A percentile compares a stretch with the other conserved stretches of the same genome.
Evolutionary conservation across 2,888 invertebrate genomes (phyloP).

Genomic region (Gymnosoma rotundatum): DNA sequence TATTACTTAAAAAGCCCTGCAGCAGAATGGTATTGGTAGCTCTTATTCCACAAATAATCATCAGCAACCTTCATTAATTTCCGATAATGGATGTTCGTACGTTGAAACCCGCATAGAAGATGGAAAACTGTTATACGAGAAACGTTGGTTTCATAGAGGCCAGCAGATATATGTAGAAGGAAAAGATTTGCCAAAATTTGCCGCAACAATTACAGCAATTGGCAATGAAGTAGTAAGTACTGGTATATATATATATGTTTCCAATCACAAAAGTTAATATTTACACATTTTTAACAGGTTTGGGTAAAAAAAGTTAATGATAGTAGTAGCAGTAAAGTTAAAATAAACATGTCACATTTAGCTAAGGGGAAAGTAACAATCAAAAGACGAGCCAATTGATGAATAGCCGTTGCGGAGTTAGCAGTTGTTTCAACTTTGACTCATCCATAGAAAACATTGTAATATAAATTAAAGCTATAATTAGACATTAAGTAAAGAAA

Average conservation of each 20-base stretch:
- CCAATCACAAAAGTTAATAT: background rate
- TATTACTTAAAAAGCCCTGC: constrained; percentile 79
- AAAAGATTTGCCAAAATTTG: constrained; percentile 91
- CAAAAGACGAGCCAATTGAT: constrained; percentile 90
- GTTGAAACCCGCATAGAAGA: constrained; percentile 96
- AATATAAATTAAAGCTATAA: constrained; percentile 11
- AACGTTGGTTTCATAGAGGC: constrained; percentile 97
- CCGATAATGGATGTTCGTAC: constrained; percentile 81
- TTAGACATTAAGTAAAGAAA: constrained; percentile 24
- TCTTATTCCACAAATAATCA: constrained; percentile 72
- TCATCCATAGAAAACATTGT: constrained; percentile 15
- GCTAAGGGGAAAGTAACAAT: constrained; percentile 94
- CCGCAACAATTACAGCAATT: constrained; percentile 95
- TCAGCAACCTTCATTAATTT: constrained; percentile 75
- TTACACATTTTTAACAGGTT: constrained; percentile 85
- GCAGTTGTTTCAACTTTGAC: constrained; percentile 21
- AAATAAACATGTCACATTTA: constrained; percentile 92
- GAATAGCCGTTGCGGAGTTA: constrained; percentile 31
- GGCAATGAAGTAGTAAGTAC: constrained; percentile 91
- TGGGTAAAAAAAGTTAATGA: constrained; percentile 93
- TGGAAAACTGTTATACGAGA: constrained; percentile 95
- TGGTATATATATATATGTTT: background rate
- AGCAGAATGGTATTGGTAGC: constrained; percentile 80
- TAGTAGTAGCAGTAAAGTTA: constrained; percentile 86
- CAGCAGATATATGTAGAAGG: constrained; percentile 96